Evolutionary conservation across 2,888 invertebrate genomes (phyloP).

Genomic region (Cistogaster globosa): DNA sequence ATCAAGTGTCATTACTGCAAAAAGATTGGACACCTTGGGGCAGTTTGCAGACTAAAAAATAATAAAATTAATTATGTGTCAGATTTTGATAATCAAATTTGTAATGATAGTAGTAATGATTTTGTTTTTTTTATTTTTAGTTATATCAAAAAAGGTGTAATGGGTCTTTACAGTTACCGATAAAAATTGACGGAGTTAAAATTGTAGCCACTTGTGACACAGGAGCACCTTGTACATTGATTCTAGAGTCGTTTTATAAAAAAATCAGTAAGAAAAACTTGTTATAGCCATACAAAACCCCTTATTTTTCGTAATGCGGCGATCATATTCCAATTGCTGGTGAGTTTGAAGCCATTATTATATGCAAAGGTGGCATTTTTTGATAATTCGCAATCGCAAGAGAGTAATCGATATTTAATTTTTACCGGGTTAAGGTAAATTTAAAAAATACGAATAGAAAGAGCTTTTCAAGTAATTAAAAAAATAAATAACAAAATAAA

Average conservation of each 20-base stretch:
- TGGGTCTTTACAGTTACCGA: slow-evolving; percentile 2
- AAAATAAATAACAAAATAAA: no score
- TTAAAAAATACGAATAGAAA: no score
- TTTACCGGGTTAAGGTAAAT: no score
- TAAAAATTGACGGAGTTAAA: slow-evolving; percentile 11
- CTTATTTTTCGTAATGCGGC: slow-evolving; percentile 8
- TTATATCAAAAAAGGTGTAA: not conserved
- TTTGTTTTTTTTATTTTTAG: slow-evolving; percentile 11
- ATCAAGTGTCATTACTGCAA: slow-evolving; percentile 10
- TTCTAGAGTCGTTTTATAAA: not conserved
- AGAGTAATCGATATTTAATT: no score
- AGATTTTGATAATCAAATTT: not conserved
- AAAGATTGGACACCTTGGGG: slow-evolving; percentile 18
- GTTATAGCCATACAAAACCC: slow-evolving; percentile 1
- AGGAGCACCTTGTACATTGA: slow-evolving; percentile 6
- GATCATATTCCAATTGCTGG: no score
- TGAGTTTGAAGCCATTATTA: not conserved
- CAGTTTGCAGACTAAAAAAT: slow-evolving; percentile 1
- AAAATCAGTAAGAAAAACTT: not conserved
- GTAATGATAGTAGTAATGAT: slow-evolving; percentile 5
- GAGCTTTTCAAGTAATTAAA: no score
- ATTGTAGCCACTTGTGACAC: slow-evolving; percentile 3
- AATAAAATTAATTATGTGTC: slow-evolving; percentile 20
- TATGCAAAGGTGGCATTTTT: no score
- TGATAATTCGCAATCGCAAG: no score